Conservation (phyloP, 2,797 vertebrate species). For the Scolopax bukidnonensis region DNA sequence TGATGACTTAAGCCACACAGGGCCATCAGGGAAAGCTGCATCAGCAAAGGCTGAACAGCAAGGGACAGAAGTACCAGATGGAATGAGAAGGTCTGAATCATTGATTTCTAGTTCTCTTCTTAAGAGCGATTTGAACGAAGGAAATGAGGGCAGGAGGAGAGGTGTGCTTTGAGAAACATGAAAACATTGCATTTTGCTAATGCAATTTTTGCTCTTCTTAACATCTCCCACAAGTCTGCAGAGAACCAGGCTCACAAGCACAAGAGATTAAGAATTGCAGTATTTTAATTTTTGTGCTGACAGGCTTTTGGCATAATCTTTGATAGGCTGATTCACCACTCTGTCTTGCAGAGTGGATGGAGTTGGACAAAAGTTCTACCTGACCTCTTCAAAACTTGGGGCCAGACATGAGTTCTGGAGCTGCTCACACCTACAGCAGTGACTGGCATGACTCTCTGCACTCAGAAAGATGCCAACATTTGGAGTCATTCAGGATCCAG, state of each 20-base stretch:
- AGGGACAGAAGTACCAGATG: background rate
- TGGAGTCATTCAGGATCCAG: background rate
- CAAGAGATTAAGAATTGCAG: background rate
- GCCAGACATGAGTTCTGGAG: background rate
- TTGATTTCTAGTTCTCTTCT: background rate
- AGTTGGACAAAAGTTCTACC: background rate
- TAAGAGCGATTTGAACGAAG: background rate
- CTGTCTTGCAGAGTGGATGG: background rate
- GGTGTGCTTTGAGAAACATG: background rate
- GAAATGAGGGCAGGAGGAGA: background rate
- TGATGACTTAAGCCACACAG: background rate
- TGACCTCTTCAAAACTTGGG: background rate
- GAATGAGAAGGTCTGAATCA: background rate
- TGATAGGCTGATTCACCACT: background rate
- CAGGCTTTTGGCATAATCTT: conserved; percentile 16
- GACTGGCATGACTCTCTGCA: background rate
- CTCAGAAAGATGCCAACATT: background rate
- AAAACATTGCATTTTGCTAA: background rate
- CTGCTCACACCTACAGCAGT: background rate
- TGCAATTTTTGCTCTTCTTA: background rate
- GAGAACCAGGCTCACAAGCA: background rate
- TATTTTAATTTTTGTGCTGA: conserved; percentile 17
- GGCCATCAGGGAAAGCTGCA: background rate
- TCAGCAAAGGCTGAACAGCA: background rate
- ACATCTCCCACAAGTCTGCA: background rate